phyloP scores from a whole-genome alignment of 2,888 invertebrate species.

The Lasioglossum zephyrum region DNA sequence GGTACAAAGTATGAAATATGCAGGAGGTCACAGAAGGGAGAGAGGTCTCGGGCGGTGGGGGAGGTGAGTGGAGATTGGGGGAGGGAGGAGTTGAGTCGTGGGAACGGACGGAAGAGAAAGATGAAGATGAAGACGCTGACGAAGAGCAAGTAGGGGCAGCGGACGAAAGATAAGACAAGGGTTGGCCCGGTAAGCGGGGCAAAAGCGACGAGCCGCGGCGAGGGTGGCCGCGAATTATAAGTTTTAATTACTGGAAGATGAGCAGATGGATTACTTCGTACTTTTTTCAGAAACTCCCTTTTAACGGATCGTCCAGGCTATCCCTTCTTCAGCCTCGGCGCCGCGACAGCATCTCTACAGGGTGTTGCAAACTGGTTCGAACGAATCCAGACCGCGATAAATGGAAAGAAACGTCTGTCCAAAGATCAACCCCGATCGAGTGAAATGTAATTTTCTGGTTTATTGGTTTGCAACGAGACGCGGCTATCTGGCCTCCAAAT shows the following conservation, averaged over 20 bases:
- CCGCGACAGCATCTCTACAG: constrained; percentile 56
- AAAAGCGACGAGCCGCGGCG: constrained; percentile 49
- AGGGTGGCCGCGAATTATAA: constrained; percentile 78
- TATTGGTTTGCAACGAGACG: constrained; percentile 18
- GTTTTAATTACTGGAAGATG: constrained; percentile 82
- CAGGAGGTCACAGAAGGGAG: constrained; percentile 64
- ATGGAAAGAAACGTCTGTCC: neutral
- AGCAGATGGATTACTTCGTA: constrained; percentile 79
- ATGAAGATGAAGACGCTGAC: constrained; percentile 56
- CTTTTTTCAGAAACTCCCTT: constrained; percentile 65
- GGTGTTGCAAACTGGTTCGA: neutral
- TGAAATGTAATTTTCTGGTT: constrained; percentile 19
- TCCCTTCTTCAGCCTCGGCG: constrained; percentile 39
- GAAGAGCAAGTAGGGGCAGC: constrained; percentile 57
- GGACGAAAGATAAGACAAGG: constrained; percentile 55
- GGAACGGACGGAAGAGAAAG: constrained; percentile 44
- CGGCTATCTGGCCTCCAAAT: neutral
- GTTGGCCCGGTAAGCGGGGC: constrained; percentile 41
- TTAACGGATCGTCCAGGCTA: constrained; percentile 66
- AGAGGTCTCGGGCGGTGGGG: constrained; percentile 7
- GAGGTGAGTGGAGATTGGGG: neutral
- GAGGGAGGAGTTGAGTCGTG: constrained; percentile 34
- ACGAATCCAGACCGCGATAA: neutral
- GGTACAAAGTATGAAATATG: constrained; percentile 77
- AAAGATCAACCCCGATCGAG: constrained; percentile 5